phyloP scores from a whole-genome alignment of 2,888 invertebrate genomes.

The Tenodera sinensis region DNA sequence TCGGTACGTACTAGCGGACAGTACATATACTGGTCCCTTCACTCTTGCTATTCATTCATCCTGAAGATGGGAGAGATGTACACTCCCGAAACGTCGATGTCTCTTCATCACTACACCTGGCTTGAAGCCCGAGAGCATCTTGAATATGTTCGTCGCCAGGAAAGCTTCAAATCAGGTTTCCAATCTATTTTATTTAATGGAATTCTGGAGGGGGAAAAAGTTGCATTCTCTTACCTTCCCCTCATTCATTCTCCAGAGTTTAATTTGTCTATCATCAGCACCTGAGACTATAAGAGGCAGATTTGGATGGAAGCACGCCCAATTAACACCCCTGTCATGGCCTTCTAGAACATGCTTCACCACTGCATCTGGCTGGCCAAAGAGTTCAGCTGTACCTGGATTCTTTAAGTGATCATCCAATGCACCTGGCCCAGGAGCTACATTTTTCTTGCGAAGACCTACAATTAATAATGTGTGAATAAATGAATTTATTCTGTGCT shows the following conservation, averaged over 20 bases:
- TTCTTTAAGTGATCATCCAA: conserved; percentile 76
- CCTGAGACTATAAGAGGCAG: conserved; percentile 94
- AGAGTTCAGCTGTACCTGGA: conserved; percentile 81
- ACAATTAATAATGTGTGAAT: conserved; percentile 4
- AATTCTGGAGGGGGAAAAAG: not conserved
- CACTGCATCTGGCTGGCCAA: conserved; percentile 91
- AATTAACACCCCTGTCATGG: conserved; percentile 97
- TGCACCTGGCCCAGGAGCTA: conserved; percentile 91
- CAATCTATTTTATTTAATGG: not conserved
- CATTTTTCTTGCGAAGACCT: conserved; percentile 92
- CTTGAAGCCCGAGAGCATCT: too few relatives aligned
- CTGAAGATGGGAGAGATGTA: too few relatives aligned
- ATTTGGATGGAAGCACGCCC: conserved; percentile 95
- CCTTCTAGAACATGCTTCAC: conserved; percentile 89
- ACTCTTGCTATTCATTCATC: too few relatives aligned
- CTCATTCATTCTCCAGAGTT: conserved; percentile 98
- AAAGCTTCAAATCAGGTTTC: too few relatives aligned
- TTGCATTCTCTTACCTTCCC: conserved; percentile 58
- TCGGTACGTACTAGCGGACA: too few relatives aligned
- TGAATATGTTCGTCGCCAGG: too few relatives aligned
- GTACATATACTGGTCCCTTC: too few relatives aligned
- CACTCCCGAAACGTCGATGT: too few relatives aligned
- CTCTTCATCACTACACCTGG: too few relatives aligned
- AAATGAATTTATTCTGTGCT: too few relatives aligned
- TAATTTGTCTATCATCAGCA: conserved; percentile 97